Percentiles rank a stretch among this genome's conserved stretches.
Evolutionary conservation across 2,113 vertebrate genomes (phyloP).

Genomic region (Neofelis nebulosa): DNA sequence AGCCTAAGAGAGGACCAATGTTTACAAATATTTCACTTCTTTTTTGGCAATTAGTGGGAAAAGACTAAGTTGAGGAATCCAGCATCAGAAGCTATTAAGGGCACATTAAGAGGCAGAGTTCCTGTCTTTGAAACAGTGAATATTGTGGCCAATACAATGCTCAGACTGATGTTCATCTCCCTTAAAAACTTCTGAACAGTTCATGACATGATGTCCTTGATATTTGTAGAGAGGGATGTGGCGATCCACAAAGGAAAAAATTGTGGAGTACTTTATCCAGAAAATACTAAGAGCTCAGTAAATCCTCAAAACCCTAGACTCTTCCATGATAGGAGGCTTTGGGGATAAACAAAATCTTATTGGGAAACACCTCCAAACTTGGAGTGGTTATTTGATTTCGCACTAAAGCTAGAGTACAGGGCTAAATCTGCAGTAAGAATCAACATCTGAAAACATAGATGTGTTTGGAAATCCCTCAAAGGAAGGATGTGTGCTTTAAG

Average conservation of each 20-base stretch:
- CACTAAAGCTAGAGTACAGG: not conserved
- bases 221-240: constrained; percentile 19
- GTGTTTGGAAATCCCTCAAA: not conserved
- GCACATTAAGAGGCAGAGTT: not conserved
- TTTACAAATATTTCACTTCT: constrained; percentile 37
- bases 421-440: not conserved
- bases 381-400: not conserved
- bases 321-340: not conserved
- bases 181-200: not conserved
- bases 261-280: not conserved
- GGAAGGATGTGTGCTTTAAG: not conserved
- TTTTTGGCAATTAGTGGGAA: constrained; percentile 27
- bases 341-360: not conserved
- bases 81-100: not conserved
- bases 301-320: not conserved
- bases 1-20: not conserved
- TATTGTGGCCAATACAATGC: not conserved
- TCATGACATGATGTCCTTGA: not conserved
- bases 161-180: not conserved
- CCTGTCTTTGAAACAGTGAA: not conserved
- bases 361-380: not conserved
- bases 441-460: constrained; percentile 20
- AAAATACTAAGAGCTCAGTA: constrained; percentile 2
- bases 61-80: not conserved
- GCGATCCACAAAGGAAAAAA: not conserved